These are phyloP conservation scores for Ciconia boyciana DNA, from an alignment of 2,113 vertebrate genomes.

Conservation along the genomic window DNA sequence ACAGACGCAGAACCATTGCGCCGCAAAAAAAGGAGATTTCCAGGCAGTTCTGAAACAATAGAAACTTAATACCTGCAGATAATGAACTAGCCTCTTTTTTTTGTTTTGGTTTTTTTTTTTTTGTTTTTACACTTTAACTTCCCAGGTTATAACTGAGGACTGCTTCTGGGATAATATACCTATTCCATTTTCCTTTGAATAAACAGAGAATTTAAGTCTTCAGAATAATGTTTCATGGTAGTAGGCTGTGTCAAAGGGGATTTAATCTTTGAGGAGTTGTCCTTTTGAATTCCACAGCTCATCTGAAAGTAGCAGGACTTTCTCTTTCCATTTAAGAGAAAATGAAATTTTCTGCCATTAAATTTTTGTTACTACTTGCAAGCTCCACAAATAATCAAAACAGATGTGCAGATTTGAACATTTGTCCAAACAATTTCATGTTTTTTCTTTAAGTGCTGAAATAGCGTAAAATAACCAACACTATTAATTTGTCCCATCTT, in stretches of 20 bases:
- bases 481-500: not conserved
- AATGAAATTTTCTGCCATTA: not conserved
- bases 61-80: not conserved
- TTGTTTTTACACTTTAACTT: not conserved
- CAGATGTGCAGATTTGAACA: not conserved
- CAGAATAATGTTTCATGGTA: not conserved
- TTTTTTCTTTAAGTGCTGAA: not conserved
- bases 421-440: not conserved
- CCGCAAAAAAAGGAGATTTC: not conserved
- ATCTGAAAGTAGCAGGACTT: not conserved
- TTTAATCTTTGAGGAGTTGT: not conserved
- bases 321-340: not conserved
- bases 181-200: not conserved
- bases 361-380: not conserved
- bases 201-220: not conserved
- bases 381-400: not conserved
- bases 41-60: not conserved
- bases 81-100: not conserved
- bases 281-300: not conserved
- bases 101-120: too few species aligned
- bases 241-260: not conserved
- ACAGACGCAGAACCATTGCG: not conserved
- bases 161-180: not conserved
- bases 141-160: not conserved
- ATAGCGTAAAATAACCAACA: not conserved